Base-by-base conservation (phyloP, 2,113 vertebrate species). In the Hiodon tergisus region DNA sequence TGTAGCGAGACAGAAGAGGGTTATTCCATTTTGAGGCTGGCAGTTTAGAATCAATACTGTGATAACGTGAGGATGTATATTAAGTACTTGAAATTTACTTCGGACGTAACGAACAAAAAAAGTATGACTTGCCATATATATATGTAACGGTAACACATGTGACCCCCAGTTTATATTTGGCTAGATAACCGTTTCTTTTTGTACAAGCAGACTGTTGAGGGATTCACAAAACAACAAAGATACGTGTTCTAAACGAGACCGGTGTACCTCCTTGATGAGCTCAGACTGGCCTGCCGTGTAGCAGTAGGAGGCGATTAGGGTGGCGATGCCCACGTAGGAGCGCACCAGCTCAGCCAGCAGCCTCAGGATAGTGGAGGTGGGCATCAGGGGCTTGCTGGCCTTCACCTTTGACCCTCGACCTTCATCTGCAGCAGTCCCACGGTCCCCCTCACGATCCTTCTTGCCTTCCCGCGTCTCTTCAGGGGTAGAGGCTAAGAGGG, bases 211-310 rank as follows among this genome's bases (percentile, higher is more conserved):
- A 31, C 1, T 31, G 31, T 31, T 31, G 31, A 31, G 31, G 31
- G 31, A 31, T 31, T 31, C 31, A 31, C 31, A 1, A 31, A 31
- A 31, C 31, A 31, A 31, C 31, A 31, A 31, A 31, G 31, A 31
- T 31, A 31, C 2, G 31, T 31, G 31, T 31, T 31, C 31, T 2
- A 31, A 31, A 31, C 2, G 31, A 61, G 67, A 53, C 46, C 53
- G 10, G 75, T 89, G 47, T 76, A 95, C 95, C 93, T 97, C 95
- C 83, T 96, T 97, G 81, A 97, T 96, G n/a, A 97, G 93, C 81
- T 96, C 95, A 0, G 95, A 96, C 81, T 97, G 95, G 76, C 95
- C 95, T 47, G 95, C 94, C 1, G 94, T 95, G 80, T 96, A 97
- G 89, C 91, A 94, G 89, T 97, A 97, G 85, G 93, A 94, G 78